Evolutionary conservation across 2,797 vertebrate genomes (phyloP).

Genomic region (Micromesistius poutassou): DNA sequence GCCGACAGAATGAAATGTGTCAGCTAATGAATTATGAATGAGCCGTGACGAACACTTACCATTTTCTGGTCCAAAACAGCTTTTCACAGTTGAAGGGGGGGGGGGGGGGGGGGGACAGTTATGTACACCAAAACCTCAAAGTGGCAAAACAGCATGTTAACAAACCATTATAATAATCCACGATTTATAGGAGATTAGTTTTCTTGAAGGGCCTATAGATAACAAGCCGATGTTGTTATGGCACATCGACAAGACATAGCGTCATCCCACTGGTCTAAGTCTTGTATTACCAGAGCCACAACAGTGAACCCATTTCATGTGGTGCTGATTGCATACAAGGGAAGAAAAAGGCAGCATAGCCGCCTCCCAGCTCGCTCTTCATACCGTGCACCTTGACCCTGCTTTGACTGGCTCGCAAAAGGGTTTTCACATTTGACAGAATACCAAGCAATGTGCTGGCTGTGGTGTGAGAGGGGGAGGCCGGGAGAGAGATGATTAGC

Average conservation of each 20-base stretch:
- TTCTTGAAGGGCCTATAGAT: background rate
- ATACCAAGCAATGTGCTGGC: slow-evolving; percentile 12
- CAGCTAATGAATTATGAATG: slow-evolving; percentile 19
- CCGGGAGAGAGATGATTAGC: slow-evolving; percentile 25
- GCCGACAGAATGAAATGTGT: slow-evolving; percentile 4
- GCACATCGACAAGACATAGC: background rate
- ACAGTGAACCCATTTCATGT: background rate
- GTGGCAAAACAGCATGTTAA: slow-evolving; percentile 3
- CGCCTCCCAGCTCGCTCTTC: background rate
- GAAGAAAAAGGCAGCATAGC: background rate
- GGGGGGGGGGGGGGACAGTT: too few relatives aligned
- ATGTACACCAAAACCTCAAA: background rate
- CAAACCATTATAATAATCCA: background rate
- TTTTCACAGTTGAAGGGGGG: background rate
- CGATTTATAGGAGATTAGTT: background rate
- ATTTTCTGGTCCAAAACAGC: slow-evolving; percentile 1
- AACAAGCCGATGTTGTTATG: background rate
- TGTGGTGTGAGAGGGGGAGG: background rate
- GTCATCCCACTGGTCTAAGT: background rate
- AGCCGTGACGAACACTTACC: slow-evolving; percentile 1
- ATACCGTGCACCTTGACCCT: background rate
- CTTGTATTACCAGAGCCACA: background rate
- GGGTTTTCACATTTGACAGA: slow-evolving; percentile 14
- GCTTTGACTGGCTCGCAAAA: slow-evolving; percentile 5
- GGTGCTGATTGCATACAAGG: background rate